Conservation (phyloP, 2,888 invertebrate genomes). For the Sesia bembeciformis region DNA sequence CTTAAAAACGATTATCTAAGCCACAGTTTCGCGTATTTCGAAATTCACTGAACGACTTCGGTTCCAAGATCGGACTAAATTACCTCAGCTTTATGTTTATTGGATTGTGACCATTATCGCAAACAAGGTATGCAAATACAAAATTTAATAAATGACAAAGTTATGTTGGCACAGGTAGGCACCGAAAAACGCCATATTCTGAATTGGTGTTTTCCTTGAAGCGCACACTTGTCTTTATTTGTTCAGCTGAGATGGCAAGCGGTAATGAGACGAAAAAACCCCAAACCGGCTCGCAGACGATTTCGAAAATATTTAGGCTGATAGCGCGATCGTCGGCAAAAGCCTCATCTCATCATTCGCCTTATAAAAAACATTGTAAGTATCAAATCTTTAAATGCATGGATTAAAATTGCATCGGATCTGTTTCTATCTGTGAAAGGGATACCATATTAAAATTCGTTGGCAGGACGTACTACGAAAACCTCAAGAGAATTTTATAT, state of each 20-base stretch:
- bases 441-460: too few species aligned
- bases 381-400: too few species aligned
- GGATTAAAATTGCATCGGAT: too few species aligned
- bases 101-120: slow-evolving; percentile 4
- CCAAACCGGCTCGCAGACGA: slow-evolving; percentile 56
- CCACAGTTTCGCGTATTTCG: slow-evolving; percentile 6
- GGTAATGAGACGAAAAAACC: slow-evolving; percentile 50
- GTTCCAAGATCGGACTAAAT: background rate
- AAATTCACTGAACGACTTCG: slow-evolving; percentile 1
- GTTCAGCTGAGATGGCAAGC: slow-evolving; percentile 56
- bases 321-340: background rate
- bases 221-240: slow-evolving; percentile 56
- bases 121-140: slow-evolving; percentile 1
- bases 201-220: slow-evolving; percentile 54
- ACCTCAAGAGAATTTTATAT: too few species aligned
- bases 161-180: slow-evolving; percentile 3
- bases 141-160: slow-evolving; percentile 3
- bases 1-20: slow-evolving; percentile 9
- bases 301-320: slow-evolving; percentile 60
- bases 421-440: too few species aligned
- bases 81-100: slow-evolving; percentile 2
- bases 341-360: background rate
- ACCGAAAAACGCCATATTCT: slow-evolving; percentile 12
- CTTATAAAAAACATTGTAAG: too few species aligned
- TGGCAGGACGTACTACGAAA: too few species aligned